Evolutionary conservation across 2,888 invertebrate genomes (phyloP), one percentile per base, ranked within the genome.

Genomic region (Ashinkailepas kermadecensis): DNA sequence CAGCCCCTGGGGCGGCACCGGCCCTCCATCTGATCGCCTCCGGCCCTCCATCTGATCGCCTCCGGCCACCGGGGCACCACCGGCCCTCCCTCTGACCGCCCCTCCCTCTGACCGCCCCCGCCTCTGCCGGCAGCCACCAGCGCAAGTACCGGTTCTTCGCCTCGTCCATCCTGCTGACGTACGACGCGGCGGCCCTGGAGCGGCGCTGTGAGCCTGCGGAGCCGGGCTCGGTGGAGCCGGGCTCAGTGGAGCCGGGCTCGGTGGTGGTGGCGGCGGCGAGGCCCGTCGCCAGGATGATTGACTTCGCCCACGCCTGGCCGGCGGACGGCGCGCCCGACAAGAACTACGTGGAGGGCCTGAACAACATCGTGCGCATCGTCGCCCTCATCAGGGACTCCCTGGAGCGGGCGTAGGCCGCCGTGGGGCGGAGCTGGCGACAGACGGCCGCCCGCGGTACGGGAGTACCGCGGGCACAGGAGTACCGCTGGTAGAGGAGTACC

Each of bases 251-350:
- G 59, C 59, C 4, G 23, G 12, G n/a, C 54, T 78, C 56, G 11
- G 3, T 13, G 56, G 39, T 79, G 2, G 23, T 59, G 23, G 79
- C n/a, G 13, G 23, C 13, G 13, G 57, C 79, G 13, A 58, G 79
- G 23, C 58, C 58, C 12, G 12, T 57, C 21, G 79, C 79, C 25
- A 23, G 79, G 4, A 79, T 79, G 79, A 79, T 79, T 58, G 79
- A 79, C 79, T 79, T 79, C n/a, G 79, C 79, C 13, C 58, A 79
- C 25, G 79, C 25, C 25, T 79, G 79, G 57, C 79, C 79, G 58
- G 57, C 79, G 0, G 79, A 58, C 13, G 79, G 79, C 25, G 23
- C n/a, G 21, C 0, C 58, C 23, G 79, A 79, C 79, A 13, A 12
- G 0, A 79, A 79, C 58, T 79, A 79, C 58, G 15, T 23, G 79